Base-by-base conservation (phyloP, 2,888 invertebrate species). In the Temnothorax unifasciatus region DNA sequence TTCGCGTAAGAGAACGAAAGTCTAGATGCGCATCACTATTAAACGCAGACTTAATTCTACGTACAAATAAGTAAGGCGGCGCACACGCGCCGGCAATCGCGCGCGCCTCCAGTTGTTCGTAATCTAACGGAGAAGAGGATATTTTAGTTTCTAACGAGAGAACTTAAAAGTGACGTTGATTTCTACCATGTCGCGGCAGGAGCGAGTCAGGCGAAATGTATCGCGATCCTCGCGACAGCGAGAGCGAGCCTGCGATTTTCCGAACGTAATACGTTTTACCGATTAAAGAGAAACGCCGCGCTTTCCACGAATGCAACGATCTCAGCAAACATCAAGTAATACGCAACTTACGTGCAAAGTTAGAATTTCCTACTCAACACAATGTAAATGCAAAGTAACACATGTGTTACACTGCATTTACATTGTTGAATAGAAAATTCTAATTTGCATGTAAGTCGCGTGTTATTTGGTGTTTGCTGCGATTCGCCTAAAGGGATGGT, bases 21-120 rank as follows among this genome's bases (percentile, higher is more conserved):
- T 91, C 87, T 90, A 91, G 87, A 87, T 87, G 88, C 87, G 90
- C 87, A 89, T 90, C 88, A 87, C 82, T 91, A 87, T 88, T n/a
- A n/a, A 86, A 89, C 88, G 87, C 85, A 79, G 81, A 85, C 87
- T 34, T 89, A 90, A 91, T 83, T 88, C 86, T 90, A 91, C 89
- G 86, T 89, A 91, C 89, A 87, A 90, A 89, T 90, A 90, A 89
- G 81, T 90, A 87, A 88, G 76, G 75, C 66, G 79, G 83, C 83
- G 79, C 83, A 83, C 69, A 69, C 69, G 83, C 84, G 86, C 66
- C 61, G 52, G 52, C 82, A 83, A 83, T 68, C 79, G 86, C 86
- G 77, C 85, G 77, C 86, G 63, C 71, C 59, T 57, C 57, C 57
- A 66, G 13, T 74, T 81, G 84, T 82, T 69, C 77, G 64, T 59